Percentiles rank a stretch among this genome's conserved stretches.
Conservation (phyloP, 1,140 invertebrate genomes). For the Medauroidea extradentata region DNA sequence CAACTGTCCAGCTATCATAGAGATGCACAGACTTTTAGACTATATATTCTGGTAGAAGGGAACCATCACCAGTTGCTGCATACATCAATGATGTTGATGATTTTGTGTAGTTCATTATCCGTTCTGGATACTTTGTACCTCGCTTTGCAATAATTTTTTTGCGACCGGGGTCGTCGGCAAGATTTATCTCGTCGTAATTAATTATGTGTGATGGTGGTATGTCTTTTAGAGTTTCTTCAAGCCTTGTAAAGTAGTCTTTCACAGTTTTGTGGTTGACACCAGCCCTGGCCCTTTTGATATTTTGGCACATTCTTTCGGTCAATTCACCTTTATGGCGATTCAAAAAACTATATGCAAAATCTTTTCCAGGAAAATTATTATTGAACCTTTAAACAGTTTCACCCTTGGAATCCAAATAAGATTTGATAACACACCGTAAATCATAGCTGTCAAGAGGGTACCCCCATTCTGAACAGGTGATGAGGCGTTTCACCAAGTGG, state of each 20-base stretch:
- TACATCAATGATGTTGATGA: too few species aligned
- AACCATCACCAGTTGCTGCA: too few species aligned
- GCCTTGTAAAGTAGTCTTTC: slow-evolving; percentile 21
- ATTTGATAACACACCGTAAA: neutral
- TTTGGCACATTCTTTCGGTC: slow-evolving; percentile 28
- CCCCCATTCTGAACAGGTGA: too few species aligned
- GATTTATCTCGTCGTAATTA: slow-evolving; percentile 25
- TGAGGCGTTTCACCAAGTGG: too few species aligned
- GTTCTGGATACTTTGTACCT: too few species aligned
- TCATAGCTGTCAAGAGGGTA: too few species aligned
- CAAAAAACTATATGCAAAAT: slow-evolving; percentile 28
- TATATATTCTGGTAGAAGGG: too few species aligned
- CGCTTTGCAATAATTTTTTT: slow-evolving; percentile 29
- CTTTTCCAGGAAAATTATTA: slow-evolving; percentile 30
- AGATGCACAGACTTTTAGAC: too few species aligned
- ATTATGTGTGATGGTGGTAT: slow-evolving; percentile 18
- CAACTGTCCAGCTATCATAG: too few species aligned
- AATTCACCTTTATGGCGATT: slow-evolving; percentile 30
- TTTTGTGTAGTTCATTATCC: too few species aligned
- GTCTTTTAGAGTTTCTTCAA: slow-evolving; percentile 9
- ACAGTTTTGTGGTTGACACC: slow-evolving; percentile 18
- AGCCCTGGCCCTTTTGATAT: slow-evolving; percentile 33
- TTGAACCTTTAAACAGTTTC: slow-evolving; percentile 20
- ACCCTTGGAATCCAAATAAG: neutral
- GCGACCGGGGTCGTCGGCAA: slow-evolving; percentile 32